These are phyloP conservation scores for Apeltes quadracus DNA, from an alignment of 2,113 vertebrate species.

Conservation along the genomic window DNA sequence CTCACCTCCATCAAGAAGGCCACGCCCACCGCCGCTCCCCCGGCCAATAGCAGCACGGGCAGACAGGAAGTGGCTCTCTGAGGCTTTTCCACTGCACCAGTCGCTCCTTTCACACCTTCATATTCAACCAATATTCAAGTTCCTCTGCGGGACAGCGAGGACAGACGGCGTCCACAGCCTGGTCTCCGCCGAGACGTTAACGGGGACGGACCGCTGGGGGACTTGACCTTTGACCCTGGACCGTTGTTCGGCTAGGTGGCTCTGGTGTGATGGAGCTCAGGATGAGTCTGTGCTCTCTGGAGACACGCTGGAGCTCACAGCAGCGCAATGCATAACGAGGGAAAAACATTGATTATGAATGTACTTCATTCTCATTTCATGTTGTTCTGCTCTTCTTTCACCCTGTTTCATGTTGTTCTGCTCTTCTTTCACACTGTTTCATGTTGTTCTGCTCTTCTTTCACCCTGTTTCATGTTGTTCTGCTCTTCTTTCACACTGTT, in stretches of 20 bases:
- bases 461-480: too few relatives aligned
- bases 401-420: too few relatives aligned
- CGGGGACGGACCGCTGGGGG: background rate
- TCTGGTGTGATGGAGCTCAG: background rate
- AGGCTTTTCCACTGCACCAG: slow-evolving; percentile 8
- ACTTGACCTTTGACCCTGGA: background rate
- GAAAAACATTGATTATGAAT: too few relatives aligned
- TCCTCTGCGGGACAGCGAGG: slow-evolving; percentile 23
- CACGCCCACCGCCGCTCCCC: slow-evolving; percentile 63
- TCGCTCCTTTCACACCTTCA: background rate
- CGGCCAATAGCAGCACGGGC: slow-evolving; percentile 51
- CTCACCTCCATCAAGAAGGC: slow-evolving; percentile 93
- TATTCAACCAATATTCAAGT: slow-evolving; percentile 45
- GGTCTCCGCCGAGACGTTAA: background rate
- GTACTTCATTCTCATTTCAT: too few relatives aligned
- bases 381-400: too few relatives aligned
- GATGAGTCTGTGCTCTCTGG: background rate
- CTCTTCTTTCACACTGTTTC: too few relatives aligned
- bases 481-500: too few relatives aligned
- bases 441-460: too few relatives aligned
- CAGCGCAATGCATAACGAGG: background rate
- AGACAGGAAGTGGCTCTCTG: slow-evolving; percentile 69
- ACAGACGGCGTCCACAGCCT: background rate
- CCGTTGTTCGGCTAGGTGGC: background rate
- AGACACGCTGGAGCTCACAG: background rate